Evolutionary conservation across 2,888 invertebrate genomes (phyloP), one percentile per base, ranked within the genome.

Genomic region (Embidobia sp.): DNA sequence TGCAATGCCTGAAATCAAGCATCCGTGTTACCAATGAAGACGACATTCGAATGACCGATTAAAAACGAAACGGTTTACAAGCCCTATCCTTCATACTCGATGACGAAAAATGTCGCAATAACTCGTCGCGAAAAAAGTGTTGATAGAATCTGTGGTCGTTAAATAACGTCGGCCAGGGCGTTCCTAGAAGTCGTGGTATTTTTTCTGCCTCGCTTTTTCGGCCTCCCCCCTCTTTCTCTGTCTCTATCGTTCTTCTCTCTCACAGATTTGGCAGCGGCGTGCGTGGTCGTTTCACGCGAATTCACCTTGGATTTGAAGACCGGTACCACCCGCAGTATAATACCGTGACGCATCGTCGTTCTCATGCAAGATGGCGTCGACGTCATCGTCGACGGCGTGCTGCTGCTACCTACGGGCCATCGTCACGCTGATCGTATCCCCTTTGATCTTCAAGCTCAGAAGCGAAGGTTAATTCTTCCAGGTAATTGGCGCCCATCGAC

Each of bases 381-480:
- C 63, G 59, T 73, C 77, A 69, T 77, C 69, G 37, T 19, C 55
- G 15, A 35, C 61, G 53, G 46, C 42, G 42, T 51, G 13, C 22
- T 16, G 15, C 35, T 46, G 63, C 53, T 53, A 63, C 59, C 69
- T 64, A 70, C 53, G 64, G 57, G 19, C 69, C 73, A 35, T 57
- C 77, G 72, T 77, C 79, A 75, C 67, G 66, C 67, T 66, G 72
- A 51, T 79, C 69, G 67, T 74, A 66, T 67, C 63, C 74, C 72
- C 67, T 75, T 79, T 75, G 81, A 66, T 77, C 66, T 75, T 76
- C 48, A 53, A 72, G 70, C 59, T 77, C 74, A 73, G 74, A 75
- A 77, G 77, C 74, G 77, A 77, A 77, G 77, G 79, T 78, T 79
- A 77, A 78, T 79, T 77, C 77, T 79, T 77, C 46, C 81, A 77